Evolutionary conservation across 2,113 vertebrate species (phyloP).

Genomic region (Psittacara wagleri): DNA sequence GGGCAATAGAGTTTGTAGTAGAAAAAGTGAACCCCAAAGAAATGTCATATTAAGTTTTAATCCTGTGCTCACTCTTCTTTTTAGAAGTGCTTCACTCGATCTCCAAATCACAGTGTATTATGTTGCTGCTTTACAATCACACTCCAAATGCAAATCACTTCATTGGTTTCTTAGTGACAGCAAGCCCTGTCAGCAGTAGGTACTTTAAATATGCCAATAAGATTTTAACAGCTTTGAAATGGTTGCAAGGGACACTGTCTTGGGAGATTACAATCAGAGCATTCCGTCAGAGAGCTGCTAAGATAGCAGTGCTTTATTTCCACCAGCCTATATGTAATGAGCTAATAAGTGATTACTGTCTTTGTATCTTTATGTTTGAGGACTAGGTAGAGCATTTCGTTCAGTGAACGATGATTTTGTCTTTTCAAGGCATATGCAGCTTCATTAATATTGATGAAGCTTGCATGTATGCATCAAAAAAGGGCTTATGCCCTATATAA

Average conservation of each 20-base stretch:
- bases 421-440: constrained; percentile 1
- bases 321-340: neutral
- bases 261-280: constrained; percentile 46
- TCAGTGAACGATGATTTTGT: constrained; percentile 23
- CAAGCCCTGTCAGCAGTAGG: constrained; percentile 33
- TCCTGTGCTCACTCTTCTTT: neutral
- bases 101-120: constrained; percentile 56
- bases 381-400: neutral
- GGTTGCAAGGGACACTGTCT: neutral
- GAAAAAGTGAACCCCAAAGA: neutral
- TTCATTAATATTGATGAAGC: constrained; percentile 54
- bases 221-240: constrained; percentile 31
- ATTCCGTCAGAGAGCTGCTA: constrained; percentile 26
- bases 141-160: constrained; percentile 53
- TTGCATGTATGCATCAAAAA: neutral
- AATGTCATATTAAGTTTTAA: neutral
- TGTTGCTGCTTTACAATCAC: constrained; percentile 58
- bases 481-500: constrained; percentile 12
- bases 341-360: constrained; percentile 49
- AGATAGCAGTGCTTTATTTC: constrained; percentile 37
- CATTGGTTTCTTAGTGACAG: constrained; percentile 36
- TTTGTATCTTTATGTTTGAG: constrained; percentile 42
- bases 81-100: constrained; percentile 19
- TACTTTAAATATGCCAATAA: constrained; percentile 25
- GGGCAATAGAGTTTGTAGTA: neutral